These are phyloP conservation scores for Aurelia aurita complex sp. Pacific DNA, from an alignment of 30 jellyfish, hydroid and myxozoan genomes.

Conservation along the genomic window DNA sequence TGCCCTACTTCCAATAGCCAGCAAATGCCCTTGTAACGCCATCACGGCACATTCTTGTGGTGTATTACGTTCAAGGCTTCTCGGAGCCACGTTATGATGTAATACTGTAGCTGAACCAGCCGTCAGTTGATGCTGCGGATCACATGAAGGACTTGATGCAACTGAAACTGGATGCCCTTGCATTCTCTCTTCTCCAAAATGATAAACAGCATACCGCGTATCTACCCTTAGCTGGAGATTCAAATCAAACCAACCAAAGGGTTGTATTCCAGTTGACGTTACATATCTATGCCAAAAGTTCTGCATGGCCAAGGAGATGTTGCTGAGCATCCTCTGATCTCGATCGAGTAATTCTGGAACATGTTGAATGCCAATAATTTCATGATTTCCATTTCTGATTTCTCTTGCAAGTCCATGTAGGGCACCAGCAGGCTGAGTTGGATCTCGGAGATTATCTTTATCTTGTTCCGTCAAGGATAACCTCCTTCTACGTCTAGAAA, in stretches of 20 bases:
- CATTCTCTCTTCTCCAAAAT: neutral
- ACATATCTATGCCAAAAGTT: neutral
- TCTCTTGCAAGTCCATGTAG: neutral
- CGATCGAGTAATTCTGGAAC: neutral
- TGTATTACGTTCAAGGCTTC: neutral
- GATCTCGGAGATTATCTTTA: neutral
- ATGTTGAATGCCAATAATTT: neutral
- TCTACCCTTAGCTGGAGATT: slow-evolving; percentile 5
- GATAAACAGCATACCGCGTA: slow-evolving; percentile 3
- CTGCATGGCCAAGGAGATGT: neutral
- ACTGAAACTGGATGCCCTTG: slow-evolving; percentile 43
- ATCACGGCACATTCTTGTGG: slow-evolving; percentile 9
- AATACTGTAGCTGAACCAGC: neutral
- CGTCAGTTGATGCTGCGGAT: neutral
- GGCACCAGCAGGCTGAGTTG: neutral
- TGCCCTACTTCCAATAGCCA: slow-evolving; percentile 36
- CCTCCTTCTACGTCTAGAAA: neutral
- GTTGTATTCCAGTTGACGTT: neutral
- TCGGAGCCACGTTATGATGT: neutral
- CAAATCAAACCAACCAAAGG: slow-evolving; percentile 14
- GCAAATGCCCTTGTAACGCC: neutral
- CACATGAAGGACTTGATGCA: neutral
- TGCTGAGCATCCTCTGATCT: neutral
- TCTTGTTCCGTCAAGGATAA: neutral
- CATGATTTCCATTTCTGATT: slow-evolving; percentile 14